Percentiles rank a stretch among this genome's conserved stretches.
Conservation (phyloP, 2,888 invertebrate species). For the Xanthia togata region DNA sequence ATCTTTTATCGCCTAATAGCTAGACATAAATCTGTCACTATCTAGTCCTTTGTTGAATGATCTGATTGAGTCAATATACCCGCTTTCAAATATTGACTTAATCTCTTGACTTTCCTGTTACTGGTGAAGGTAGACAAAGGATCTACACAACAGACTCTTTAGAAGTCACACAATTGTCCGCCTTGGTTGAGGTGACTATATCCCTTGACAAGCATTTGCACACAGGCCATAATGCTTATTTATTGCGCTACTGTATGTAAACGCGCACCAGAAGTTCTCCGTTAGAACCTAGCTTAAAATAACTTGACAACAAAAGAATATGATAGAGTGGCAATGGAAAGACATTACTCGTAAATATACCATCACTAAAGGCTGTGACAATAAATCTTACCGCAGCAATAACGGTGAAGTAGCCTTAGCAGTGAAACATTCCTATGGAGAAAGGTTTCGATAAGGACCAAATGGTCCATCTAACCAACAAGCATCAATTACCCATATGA, state of each 20-base stretch:
- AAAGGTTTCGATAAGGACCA: constrained; percentile 51
- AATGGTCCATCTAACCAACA: constrained; percentile 29
- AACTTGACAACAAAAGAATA: constrained; percentile 20
- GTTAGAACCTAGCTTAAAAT: constrained; percentile 3
- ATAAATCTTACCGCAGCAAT: constrained; percentile 28
- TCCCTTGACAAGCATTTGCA: constrained; percentile 15
- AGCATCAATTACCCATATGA: constrained; percentile 50
- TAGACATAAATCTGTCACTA: constrained; percentile 57
- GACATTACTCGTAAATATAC: constrained; percentile 54
- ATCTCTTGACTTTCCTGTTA: constrained; percentile 23
- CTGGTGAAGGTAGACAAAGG: neutral
- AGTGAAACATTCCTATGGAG: constrained; percentile 34
- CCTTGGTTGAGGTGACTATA: neutral
- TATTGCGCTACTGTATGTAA: constrained; percentile 13
- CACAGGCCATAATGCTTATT: constrained; percentile 7
- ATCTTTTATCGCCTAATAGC: constrained; percentile 53
- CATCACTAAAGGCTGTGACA: constrained; percentile 33
- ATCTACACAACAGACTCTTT: neutral
- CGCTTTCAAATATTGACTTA: too few species aligned
- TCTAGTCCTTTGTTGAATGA: constrained; percentile 50
- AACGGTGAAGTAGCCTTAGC: constrained; percentile 19
- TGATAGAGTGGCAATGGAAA: constrained; percentile 7
- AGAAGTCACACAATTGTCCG: constrained; percentile 9
- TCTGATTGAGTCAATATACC: constrained; percentile 32
- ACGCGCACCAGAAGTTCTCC: neutral